Evolutionary conservation across 2,113 vertebrate species (phyloP).

Genomic region (Benitochromis conjunctus): DNA sequence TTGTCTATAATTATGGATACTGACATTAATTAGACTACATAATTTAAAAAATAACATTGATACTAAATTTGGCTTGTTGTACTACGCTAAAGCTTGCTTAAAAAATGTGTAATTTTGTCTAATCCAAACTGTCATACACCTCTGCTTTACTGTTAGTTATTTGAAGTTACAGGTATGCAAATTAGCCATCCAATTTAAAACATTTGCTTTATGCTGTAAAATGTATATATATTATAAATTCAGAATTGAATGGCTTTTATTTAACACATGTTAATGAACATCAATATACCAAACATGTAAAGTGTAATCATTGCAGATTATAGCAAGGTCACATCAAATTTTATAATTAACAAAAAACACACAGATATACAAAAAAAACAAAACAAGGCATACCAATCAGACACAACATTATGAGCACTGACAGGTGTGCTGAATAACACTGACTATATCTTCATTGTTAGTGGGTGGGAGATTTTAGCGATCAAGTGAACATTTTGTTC

Average conservation of each 20-base stretch:
- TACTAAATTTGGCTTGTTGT: neutral
- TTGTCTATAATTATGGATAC: neutral
- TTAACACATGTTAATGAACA: neutral
- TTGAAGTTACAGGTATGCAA: neutral
- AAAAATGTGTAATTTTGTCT: neutral
- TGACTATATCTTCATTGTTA: neutral
- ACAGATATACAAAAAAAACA: neutral
- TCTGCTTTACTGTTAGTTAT: neutral
- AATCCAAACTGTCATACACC: neutral
- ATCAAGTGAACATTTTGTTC: neutral
- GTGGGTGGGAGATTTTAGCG: neutral
- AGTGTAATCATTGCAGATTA: neutral
- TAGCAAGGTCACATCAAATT: neutral
- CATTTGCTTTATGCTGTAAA: neutral
- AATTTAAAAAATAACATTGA: neutral
- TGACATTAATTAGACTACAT: neutral
- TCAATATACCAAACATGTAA: neutral
- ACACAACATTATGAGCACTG: neutral
- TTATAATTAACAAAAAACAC: neutral
- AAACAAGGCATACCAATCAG: neutral
- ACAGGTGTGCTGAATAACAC: neutral
- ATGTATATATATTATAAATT: slow-evolving; percentile 4
- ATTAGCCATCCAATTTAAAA: neutral
- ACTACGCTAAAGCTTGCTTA: neutral
- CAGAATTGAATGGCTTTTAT: neutral